Evolutionary conservation across 2,113 vertebrate genomes (phyloP), one percentile per base, ranked within the genome.

Genomic region (Atherinomorus stipes): DNA sequence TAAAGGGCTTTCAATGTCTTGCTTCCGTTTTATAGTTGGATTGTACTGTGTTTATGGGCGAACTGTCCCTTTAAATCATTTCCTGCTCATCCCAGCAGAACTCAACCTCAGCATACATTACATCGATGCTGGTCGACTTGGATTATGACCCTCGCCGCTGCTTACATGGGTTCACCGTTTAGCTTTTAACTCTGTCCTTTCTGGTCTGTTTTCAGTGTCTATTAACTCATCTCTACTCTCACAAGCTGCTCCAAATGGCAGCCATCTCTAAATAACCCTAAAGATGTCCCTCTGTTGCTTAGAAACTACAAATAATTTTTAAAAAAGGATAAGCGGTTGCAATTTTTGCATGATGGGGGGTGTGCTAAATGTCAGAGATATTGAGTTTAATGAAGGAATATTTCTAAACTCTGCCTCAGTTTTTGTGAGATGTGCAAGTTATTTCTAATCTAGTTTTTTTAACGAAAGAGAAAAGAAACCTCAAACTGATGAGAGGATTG

Each of bases 281-380:
- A n/a, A n/a, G n/a, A n/a, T 59, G 74, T 64, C 42, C 59, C 70
- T 78, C 78, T 52, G 63, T 81, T 68, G 74, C 63, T 74, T 51
- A 83, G 73, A 72, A 83, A 85, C 86, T 60, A 84, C 42, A 72
- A n/a, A n/a, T n/a, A n/a, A n/a, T n/a, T n/a, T n/a, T n/a, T n/a
- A n/a, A n/a, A n/a, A n/a, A n/a, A n/a, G n/a, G n/a, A n/a, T n/a
- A n/a, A n/a, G n/a, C n/a, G n/a, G n/a, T n/a, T n/a, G n/a, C n/a
- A n/a, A n/a, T n/a, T n/a, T n/a, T n/a, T n/a, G n/a, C n/a, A n/a
- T n/a, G n/a, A n/a, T n/a, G n/a, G n/a, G n/a, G n/a, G n/a, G n/a
- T n/a, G n/a, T n/a, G n/a, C n/a, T n/a, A n/a, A n/a, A n/a, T n/a
- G n/a, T n/a, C n/a, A n/a, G n/a, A n/a, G n/a, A n/a, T n/a, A n/a